Evolutionary conservation across 2,113 vertebrate species (phyloP).

Genomic region (Pardalotus punctatus): DNA sequence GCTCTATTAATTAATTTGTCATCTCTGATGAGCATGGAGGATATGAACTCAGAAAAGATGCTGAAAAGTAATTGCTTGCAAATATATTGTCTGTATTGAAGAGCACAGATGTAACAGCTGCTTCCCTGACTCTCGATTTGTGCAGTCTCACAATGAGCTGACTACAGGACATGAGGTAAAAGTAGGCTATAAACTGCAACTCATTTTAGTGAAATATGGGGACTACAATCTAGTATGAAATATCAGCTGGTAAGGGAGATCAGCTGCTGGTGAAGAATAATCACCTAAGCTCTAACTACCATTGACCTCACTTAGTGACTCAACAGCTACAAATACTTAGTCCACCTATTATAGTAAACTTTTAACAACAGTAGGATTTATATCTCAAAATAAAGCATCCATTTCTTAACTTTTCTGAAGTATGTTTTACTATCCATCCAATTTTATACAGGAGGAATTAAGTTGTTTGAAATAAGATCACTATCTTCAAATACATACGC

Average conservation of each 20-base stretch:
- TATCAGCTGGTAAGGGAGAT: conserved; percentile 53
- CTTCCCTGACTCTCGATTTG: conserved; percentile 56
- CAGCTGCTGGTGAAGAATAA: conserved; percentile 37
- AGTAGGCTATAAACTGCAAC: conserved; percentile 9
- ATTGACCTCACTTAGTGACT: conserved; percentile 2
- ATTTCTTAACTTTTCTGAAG: background rate
- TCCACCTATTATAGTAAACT: background rate
- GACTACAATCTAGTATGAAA: conserved; percentile 55
- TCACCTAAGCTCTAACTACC: background rate
- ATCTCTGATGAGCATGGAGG: conserved; percentile 15
- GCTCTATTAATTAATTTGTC: conserved; percentile 53
- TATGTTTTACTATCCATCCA: background rate
- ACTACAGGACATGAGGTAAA: conserved; percentile 62
- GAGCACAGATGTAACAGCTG: conserved; percentile 70
- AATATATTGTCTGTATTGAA: conserved; percentile 43
- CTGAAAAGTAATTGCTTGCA: conserved; percentile 60
- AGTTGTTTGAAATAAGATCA: background rate
- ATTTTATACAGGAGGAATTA: background rate
- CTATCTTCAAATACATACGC: background rate
- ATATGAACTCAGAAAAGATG: conserved; percentile 49
- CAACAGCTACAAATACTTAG: background rate
- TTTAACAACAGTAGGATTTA: background rate
- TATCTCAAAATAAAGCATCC: background rate
- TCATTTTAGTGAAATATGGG: conserved; percentile 47
- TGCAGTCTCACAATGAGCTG: conserved; percentile 54